Conservation (phyloP, 2,888 invertebrate species). For the Thysanoteuthis rhombus region DNA sequence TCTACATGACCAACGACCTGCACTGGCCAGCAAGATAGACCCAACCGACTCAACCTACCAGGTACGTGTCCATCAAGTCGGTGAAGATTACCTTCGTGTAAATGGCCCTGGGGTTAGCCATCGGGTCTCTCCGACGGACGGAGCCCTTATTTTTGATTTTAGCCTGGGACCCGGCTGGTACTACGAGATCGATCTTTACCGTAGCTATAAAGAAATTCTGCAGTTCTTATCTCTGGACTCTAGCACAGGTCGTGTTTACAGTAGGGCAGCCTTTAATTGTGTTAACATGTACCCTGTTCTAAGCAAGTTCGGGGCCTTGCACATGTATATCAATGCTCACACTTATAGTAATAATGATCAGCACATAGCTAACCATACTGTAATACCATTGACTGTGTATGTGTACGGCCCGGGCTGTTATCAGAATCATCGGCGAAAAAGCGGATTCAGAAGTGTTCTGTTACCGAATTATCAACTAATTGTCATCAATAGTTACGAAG, state of each 20-base stretch:
- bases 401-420: constrained; percentile 40
- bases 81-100: background rate
- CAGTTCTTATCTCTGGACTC: constrained; percentile 44
- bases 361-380: constrained; percentile 41
- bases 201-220: constrained; percentile 35
- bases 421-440: constrained; percentile 27
- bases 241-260: constrained; percentile 44
- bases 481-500: constrained; percentile 36
- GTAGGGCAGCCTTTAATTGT: background rate
- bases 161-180: constrained; percentile 70
- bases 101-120: background rate
- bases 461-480: background rate
- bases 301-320: background rate
- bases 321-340: background rate
- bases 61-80: background rate
- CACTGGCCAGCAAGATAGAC: background rate
- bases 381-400: constrained; percentile 47
- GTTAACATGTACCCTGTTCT: background rate
- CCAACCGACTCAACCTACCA: constrained; percentile 15
- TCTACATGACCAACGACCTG: background rate
- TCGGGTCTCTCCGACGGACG: background rate
- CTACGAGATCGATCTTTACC: constrained; percentile 50
- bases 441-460: constrained; percentile 33
- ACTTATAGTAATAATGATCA: constrained; percentile 35
- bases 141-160: constrained; percentile 50